Base-by-base conservation (phyloP, 1,140 invertebrate species). In the Homalodisca vitripennis region DNA sequence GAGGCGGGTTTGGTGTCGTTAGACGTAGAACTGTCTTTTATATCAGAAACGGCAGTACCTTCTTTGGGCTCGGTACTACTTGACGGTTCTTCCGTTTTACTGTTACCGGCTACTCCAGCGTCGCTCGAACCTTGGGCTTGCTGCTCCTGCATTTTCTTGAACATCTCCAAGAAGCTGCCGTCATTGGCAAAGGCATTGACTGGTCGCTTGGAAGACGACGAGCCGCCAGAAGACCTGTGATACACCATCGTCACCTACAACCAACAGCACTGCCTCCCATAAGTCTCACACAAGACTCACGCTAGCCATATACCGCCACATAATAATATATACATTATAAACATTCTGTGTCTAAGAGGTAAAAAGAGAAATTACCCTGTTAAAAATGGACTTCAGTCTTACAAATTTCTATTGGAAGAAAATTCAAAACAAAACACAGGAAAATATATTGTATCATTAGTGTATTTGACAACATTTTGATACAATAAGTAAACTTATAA, bases 121-220 rank as follows among this genome's bases (percentile, higher is more conserved):
- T 26, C 24, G 6, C 22, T 27, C 14, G 22, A 30, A 3, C 14
- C 14, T 6, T 13, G 13, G 24, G 12, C 6, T 60, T 60, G 55
- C 27, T 60, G 78, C 77, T 92, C 86, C 75, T 94, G 92, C 88
- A 94, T 89, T 77, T 92, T 92, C 80, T 93, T 94, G 76, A 94
- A 95, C 83, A 93, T 89, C 78, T 94, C 92, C 77, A 95, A 83
- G 76, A 95, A 95, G 66, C 90, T 92, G 13, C 93, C 93, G 78
- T 95, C 93, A 77, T 95, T 94, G 74, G 88, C 88, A 73, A 91
- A 92, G 2, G 84, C 86, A 74, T 88, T 87, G 29, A 55, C 32
- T 48, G 62, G 32, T 57, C 57, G 13, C 17, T 51, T 48, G 67
- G 12, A 57, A 31, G 12, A 32, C 60, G 13, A 60, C 31, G 55